Evolutionary conservation across 1,140 invertebrate genomes (phyloP).

Genomic region (Tetragnatha versicolor): DNA sequence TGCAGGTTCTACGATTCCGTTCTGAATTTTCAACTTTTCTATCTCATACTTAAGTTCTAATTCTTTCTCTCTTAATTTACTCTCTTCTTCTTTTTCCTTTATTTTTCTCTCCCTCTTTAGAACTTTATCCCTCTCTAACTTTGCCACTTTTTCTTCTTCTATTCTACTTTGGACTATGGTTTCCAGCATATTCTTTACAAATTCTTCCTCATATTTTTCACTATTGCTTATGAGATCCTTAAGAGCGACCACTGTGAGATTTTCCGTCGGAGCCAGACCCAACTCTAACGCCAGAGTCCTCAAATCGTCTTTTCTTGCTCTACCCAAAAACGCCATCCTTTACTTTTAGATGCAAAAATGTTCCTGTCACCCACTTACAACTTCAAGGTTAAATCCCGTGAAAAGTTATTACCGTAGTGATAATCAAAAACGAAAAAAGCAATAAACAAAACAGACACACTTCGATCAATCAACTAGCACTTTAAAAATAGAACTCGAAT

Average conservation of each 20-base stretch:
- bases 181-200: not conserved
- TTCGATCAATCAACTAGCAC: too few species aligned
- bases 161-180: not conserved
- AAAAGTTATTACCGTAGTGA: too few species aligned
- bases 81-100: too few species aligned
- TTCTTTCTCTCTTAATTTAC: too few species aligned
- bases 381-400: too few species aligned
- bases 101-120: not conserved
- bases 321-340: not conserved
- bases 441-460: too few species aligned
- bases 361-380: too few species aligned
- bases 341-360: too few species aligned
- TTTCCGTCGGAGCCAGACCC: not conserved
- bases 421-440: too few species aligned
- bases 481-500: too few species aligned
- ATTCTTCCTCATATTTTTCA: slow-evolving; percentile 1
- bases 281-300: not conserved
- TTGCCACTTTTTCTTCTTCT: not conserved
- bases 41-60: not conserved
- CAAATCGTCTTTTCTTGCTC: not conserved
- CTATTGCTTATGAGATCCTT: not conserved
- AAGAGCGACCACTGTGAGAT: not conserved
- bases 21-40: not conserved
- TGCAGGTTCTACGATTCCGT: not conserved
- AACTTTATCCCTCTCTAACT: not conserved